Percentiles rank a stretch among this genome's conserved stretches.
Evolutionary conservation across 2,888 invertebrate genomes (phyloP).

Genomic region (Hydrotaea cyrtoneurina): DNA sequence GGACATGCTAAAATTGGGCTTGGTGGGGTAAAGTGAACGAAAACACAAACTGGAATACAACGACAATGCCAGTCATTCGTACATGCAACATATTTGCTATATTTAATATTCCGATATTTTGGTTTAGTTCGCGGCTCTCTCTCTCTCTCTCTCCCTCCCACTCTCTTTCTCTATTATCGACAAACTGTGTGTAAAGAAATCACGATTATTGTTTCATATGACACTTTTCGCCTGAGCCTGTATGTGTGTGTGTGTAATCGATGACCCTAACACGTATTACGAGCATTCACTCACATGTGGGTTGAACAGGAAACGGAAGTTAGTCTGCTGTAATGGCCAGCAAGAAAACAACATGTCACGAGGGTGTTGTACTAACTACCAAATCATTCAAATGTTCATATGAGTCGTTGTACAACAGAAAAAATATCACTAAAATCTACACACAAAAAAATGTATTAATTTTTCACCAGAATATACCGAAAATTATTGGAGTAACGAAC

Average conservation of each 20-base stretch:
- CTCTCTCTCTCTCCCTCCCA: too few relatives aligned
- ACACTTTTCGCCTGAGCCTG: slow-evolving; percentile 5
- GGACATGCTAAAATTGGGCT: slow-evolving; percentile 55
- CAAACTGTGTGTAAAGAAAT: slow-evolving; percentile 30
- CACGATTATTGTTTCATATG: slow-evolving; percentile 45
- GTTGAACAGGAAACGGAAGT: slow-evolving; percentile 69
- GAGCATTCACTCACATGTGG: slow-evolving; percentile 43
- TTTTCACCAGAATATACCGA: slow-evolving; percentile 40
- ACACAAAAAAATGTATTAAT: slow-evolving; percentile 52
- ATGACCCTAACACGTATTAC: slow-evolving; percentile 39
- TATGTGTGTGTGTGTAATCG: slow-evolving; percentile 43
- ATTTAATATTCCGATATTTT: slow-evolving; percentile 46
- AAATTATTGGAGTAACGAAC: slow-evolving; percentile 1
- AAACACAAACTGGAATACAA: slow-evolving; percentile 14
- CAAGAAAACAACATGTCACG: slow-evolving; percentile 58
- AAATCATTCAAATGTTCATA: slow-evolving; percentile 28
- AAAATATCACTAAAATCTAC: slow-evolving; percentile 51
- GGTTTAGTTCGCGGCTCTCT: too few relatives aligned
- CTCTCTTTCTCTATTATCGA: neutral
- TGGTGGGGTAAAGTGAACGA: slow-evolving; percentile 10
- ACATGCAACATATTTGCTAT: slow-evolving; percentile 41
- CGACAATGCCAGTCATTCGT: neutral
- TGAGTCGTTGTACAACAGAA: slow-evolving; percentile 11
- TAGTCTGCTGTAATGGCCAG: slow-evolving; percentile 43
- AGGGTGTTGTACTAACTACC: slow-evolving; percentile 59